These are phyloP conservation scores for Drosophila ironensis DNA, from an alignment of 1,140 invertebrate species.

Conservation along the genomic window DNA sequence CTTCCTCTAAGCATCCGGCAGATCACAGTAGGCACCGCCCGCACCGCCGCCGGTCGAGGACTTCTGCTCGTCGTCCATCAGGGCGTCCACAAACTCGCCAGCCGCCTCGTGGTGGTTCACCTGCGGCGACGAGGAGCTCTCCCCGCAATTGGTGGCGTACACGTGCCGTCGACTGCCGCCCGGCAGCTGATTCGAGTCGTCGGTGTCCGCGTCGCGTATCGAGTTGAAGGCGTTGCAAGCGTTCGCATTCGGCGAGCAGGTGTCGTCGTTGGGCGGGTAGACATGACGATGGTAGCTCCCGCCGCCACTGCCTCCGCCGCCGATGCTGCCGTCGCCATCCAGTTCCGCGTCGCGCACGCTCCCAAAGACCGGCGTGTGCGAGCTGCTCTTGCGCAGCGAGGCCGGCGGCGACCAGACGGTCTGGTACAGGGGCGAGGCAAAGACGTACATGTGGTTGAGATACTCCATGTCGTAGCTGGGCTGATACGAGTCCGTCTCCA, in stretches of 20 bases:
- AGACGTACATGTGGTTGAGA: slow-evolving; percentile 80
- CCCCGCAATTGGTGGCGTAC: slow-evolving; percentile 79
- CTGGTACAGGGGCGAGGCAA: slow-evolving; percentile 79
- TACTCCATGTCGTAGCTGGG: slow-evolving; percentile 81
- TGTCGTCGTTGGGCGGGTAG: slow-evolving; percentile 78
- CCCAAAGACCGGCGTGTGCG: slow-evolving; percentile 78
- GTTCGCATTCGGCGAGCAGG: slow-evolving; percentile 77
- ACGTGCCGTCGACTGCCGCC: slow-evolving; percentile 67
- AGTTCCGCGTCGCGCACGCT: slow-evolving; percentile 77
- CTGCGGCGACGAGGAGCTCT: slow-evolving; percentile 76
- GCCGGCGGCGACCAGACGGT: slow-evolving; percentile 81
- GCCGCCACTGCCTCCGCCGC: slow-evolving; percentile 54
- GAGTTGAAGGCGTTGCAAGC: slow-evolving; percentile 77
- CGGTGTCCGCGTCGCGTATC: slow-evolving; percentile 77
- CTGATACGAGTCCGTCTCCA: slow-evolving; percentile 81
- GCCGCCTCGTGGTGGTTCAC: slow-evolving; percentile 70
- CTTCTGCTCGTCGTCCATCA: slow-evolving; percentile 71
- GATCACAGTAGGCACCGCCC: slow-evolving; percentile 59
- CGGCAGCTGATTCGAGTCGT: slow-evolving; percentile 74
- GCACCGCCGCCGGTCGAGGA: slow-evolving; percentile 24
- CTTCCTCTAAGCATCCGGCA: slow-evolving; percentile 69
- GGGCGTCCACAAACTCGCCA: slow-evolving; percentile 55
- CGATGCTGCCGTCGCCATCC: slow-evolving; percentile 71
- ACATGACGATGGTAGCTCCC: slow-evolving; percentile 76
- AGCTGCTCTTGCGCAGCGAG: slow-evolving; percentile 75